Conservation (phyloP, 2,888 invertebrate species). For the Lagria hirta region DNA sequence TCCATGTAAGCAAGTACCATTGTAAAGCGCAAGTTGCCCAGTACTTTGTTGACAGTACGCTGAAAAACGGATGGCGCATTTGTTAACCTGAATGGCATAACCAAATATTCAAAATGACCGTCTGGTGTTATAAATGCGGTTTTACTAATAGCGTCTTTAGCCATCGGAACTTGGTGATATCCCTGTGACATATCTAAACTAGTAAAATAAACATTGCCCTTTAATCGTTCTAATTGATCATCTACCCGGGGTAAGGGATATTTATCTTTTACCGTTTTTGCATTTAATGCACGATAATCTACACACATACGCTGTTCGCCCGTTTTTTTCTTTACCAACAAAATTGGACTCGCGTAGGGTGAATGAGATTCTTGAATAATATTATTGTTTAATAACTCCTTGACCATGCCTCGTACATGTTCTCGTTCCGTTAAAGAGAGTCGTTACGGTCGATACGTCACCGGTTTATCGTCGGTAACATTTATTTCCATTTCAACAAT, state of each 20-base stretch:
- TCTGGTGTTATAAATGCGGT: slow-evolving; percentile 30
- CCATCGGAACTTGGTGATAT: slow-evolving; percentile 27
- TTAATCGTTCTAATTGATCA: slow-evolving; percentile 9
- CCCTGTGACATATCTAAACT: slow-evolving; percentile 28
- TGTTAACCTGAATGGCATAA: slow-evolving; percentile 28
- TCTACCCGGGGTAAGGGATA: slow-evolving; percentile 14
- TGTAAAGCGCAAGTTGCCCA: no score
- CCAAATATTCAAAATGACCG: slow-evolving; percentile 26
- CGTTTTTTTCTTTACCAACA: slow-evolving; percentile 34
- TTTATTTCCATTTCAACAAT: not conserved
- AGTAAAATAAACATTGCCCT: slow-evolving; percentile 26
- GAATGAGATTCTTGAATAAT: slow-evolving; percentile 35
- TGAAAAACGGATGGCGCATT: slow-evolving; percentile 31
- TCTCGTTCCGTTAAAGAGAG: slow-evolving; percentile 28
- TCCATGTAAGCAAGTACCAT: slow-evolving; percentile 26
- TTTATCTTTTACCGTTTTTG: slow-evolving; percentile 24
- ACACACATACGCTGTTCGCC: slow-evolving; percentile 34
- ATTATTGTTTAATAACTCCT: slow-evolving; percentile 25
- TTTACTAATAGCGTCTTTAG: slow-evolving; percentile 21
- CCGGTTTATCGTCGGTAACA: slow-evolving; percentile 3
- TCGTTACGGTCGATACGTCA: slow-evolving; percentile 32
- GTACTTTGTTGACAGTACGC: slow-evolving; percentile 26
- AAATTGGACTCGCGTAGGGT: slow-evolving; percentile 28
- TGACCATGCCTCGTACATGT: slow-evolving; percentile 27
- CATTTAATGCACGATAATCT: slow-evolving; percentile 35